These are phyloP conservation scores for Helicoverpa assulta DNA, from an alignment of 2,888 invertebrate species.

Conservation along the genomic window DNA sequence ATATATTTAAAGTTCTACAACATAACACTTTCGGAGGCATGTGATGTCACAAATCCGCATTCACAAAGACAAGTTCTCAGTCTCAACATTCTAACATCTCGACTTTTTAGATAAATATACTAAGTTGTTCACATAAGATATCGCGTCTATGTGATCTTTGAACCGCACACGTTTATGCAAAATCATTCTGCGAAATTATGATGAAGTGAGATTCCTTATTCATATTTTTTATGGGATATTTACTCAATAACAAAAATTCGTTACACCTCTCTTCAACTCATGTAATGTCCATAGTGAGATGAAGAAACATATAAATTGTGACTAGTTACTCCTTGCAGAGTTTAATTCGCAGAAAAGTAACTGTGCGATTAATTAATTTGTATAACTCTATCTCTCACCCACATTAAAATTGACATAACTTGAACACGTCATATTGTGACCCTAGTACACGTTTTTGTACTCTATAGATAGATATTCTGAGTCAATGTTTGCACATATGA, in stretches of 20 bases:
- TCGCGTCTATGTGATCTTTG: constrained; percentile 16
- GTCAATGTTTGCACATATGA: not conserved
- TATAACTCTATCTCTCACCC: too few relatives aligned
- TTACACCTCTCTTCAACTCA: not conserved
- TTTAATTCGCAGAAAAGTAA: not conserved
- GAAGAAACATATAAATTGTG: too few relatives aligned
- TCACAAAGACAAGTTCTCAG: not conserved
- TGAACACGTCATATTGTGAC: too few relatives aligned
- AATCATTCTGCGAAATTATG: constrained; percentile 16
- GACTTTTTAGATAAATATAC: not conserved
- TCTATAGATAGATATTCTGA: not conserved
- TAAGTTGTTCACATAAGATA: not conserved
- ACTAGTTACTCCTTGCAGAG: not conserved
- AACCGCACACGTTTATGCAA: not conserved
- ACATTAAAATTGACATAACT: too few relatives aligned
- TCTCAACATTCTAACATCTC: not conserved
- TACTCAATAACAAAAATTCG: not conserved
- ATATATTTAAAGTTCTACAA: too few relatives aligned
- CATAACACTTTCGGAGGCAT: not conserved
- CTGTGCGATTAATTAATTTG: too few relatives aligned
- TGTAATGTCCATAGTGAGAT: too few relatives aligned
- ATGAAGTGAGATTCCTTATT: not conserved
- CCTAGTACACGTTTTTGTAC: too few relatives aligned
- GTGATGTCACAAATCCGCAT: not conserved
- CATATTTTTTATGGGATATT: not conserved